Percentiles rank a stretch among this genome's conserved stretches.
Conservation (phyloP, 2,797 vertebrate genomes). For the Gobio occitaniae region DNA sequence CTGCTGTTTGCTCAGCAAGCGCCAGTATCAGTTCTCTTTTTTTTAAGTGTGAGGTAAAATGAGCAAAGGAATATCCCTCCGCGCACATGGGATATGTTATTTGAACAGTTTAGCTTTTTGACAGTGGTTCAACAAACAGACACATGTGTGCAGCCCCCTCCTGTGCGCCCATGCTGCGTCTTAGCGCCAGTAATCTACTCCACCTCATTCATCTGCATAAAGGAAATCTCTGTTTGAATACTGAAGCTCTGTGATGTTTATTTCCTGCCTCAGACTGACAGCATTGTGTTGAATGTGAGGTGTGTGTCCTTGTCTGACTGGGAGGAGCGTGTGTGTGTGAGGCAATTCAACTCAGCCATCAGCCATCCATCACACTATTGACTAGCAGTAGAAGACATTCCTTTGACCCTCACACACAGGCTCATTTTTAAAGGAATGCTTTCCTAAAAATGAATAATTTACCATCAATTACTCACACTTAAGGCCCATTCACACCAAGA, state of each 20-base stretch:
- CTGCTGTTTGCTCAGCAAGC: slow-evolving; percentile 51
- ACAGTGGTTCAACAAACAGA: slow-evolving; percentile 15
- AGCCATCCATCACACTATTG: slow-evolving; percentile 52
- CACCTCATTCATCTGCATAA: slow-evolving; percentile 67
- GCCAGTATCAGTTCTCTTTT: slow-evolving; percentile 37
- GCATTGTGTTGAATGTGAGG: slow-evolving; percentile 26
- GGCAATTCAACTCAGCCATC: slow-evolving; percentile 26
- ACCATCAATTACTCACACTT: not conserved
- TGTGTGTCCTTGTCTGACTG: slow-evolving; percentile 27
- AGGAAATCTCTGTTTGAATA: slow-evolving; percentile 65
- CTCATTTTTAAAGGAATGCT: slow-evolving; percentile 10
- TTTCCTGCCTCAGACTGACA: slow-evolving; percentile 35
- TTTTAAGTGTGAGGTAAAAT: not conserved
- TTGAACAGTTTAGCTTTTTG: slow-evolving; percentile 35
- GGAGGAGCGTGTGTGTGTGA: slow-evolving; percentile 11
- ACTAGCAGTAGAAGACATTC: slow-evolving; percentile 34
- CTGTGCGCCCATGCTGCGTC: not conserved
- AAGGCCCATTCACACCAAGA: not conserved
- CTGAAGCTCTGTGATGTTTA: slow-evolving; percentile 49
- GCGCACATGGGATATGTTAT: slow-evolving; percentile 37
- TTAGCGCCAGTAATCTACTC: slow-evolving; percentile 64
- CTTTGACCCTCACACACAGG: slow-evolving; percentile 22
- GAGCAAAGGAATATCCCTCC: not conserved
- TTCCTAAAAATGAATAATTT: not conserved
- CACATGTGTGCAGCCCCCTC: not conserved